Base-by-base conservation (phyloP, 2,888 invertebrate species). In the Fissipunctia ypsillon region DNA sequence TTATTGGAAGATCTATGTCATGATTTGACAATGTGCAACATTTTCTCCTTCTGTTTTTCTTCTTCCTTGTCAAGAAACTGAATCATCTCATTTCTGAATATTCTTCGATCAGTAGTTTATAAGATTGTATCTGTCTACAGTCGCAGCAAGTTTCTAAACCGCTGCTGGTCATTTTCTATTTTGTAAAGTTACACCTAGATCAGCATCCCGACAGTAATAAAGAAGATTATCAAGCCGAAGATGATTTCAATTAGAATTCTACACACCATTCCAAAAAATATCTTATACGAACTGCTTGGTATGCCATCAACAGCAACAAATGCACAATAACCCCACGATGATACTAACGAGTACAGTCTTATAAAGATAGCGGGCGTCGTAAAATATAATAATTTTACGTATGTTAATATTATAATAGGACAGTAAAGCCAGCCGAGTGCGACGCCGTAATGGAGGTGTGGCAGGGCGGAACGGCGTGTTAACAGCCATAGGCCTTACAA, bases 381-480 rank as follows among this genome's bases (percentile, higher is more conserved):
- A 84, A 87, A 86, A 87, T 83, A 81, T 86, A 83, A 87, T 87
- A 87, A 87, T 87, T 80, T 84, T 84, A 87, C 86, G 83, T 87
- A 87, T 87, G 87, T 86, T 87, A 91, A 93, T 93, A 93, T 35
- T 94, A 93, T 93, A 94, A 95, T 95, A 93, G 94, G 93, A 95
- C 93, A 94, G 93, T 92, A 92, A 91, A 93, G 79, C 85, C 95
- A 93, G 84, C 94, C 90, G 91, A 95, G 90, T 95, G 86, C 83
- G 88, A 92, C 86, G 87, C 85, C 82, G 92, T 94, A 94, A 95
- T 94, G 93, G 93, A 90, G 86, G 90, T 84, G 85, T 91, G 93
- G 85, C 93, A 91, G 90, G 89, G 91, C 94, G 94, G 92, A 92
- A 94, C 95, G 94, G 87, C 88, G 86, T 84, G 88, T 89, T 90